A percentile compares a stretch with the other conserved stretches of the same genome.
These are phyloP conservation scores for Meriones unguiculatus DNA, from an alignment of 2,113 vertebrate species.

Conservation along the genomic window DNA sequence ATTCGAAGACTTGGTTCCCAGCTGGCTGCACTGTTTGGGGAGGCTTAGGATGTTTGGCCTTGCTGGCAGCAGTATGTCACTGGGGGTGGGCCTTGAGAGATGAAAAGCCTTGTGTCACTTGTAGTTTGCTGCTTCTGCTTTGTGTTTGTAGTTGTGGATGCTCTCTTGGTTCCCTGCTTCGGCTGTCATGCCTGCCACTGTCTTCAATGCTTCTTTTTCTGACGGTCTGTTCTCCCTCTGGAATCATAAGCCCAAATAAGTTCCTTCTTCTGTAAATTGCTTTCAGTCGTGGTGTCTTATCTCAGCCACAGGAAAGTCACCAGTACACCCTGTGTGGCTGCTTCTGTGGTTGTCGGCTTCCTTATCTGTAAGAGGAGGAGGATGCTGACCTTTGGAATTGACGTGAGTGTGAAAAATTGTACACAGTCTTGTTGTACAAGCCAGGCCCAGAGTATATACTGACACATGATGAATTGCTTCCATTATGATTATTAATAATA, in stretches of 20 bases:
- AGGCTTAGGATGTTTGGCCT: background rate
- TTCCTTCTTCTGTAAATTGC: background rate
- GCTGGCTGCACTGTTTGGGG: background rate
- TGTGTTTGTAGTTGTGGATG: background rate
- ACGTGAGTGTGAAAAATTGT: constrained; percentile 1
- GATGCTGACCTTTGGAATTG: background rate
- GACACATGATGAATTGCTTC: background rate
- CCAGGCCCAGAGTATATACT: background rate
- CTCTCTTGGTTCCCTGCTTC: background rate
- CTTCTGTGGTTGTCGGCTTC: background rate
- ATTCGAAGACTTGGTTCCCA: background rate
- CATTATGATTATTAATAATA: background rate
- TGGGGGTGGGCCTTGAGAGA: background rate
- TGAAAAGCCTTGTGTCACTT: background rate
- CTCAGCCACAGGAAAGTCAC: background rate
- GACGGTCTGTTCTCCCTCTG: background rate
- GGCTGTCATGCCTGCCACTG: background rate
- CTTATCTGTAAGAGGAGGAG: background rate
- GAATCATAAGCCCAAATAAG: background rate
- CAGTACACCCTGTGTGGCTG: too few relatives aligned
- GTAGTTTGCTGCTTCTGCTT: background rate
- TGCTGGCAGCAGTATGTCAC: background rate
- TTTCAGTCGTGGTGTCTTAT: background rate
- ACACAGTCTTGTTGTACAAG: background rate
- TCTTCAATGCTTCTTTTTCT: background rate